phyloP scores from a whole-genome alignment of 2,797 vertebrate species.

The Coranthus polyacanthus region DNA sequence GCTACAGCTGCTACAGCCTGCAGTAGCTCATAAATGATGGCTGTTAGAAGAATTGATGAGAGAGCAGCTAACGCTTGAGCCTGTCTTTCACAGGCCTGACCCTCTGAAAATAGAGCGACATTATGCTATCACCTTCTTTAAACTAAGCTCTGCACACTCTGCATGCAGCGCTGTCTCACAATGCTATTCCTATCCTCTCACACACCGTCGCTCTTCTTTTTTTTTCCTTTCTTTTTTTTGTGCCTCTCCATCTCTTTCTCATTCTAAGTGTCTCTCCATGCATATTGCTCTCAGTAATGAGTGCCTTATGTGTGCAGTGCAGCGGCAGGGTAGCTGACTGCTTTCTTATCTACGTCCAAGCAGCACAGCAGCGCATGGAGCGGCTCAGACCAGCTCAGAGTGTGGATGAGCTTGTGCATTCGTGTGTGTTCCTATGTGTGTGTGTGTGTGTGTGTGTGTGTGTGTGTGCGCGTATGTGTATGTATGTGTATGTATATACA shows the following conservation, averaged over 20 bases:
- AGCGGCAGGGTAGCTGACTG: slow-evolving; percentile 44
- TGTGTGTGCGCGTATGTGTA: too few species aligned
- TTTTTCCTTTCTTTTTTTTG: too few species aligned
- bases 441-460: too few species aligned
- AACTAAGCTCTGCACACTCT: slow-evolving; percentile 36
- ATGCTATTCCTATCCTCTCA: slow-evolving; percentile 30
- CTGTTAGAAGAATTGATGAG: slow-evolving; percentile 51
- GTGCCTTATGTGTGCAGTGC: slow-evolving; percentile 57
- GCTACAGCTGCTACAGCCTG: slow-evolving; percentile 4
- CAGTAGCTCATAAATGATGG: slow-evolving; percentile 28
- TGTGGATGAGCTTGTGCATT: not conserved
- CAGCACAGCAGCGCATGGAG: slow-evolving; percentile 62
- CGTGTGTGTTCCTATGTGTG: not conserved
- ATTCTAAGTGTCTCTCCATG: slow-evolving; percentile 59
- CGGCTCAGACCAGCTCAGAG: slow-evolving; percentile 48
- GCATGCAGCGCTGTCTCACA: slow-evolving; percentile 28
- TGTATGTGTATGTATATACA: slow-evolving; percentile 7
- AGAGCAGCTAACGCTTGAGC: slow-evolving; percentile 53
- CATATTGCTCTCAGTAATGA: slow-evolving; percentile 72
- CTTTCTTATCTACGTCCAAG: slow-evolving; percentile 76
- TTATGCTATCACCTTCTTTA: slow-evolving; percentile 39
- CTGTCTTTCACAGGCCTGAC: slow-evolving; percentile 58
- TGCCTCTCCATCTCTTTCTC: slow-evolving; percentile 28
- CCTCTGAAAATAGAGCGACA: slow-evolving; percentile 43
- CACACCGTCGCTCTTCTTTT: slow-evolving; percentile 33